A percentile compares a stretch with the other conserved stretches of the same genome.
These are phyloP conservation scores for Hyalella azteca DNA, from an alignment of 2,888 invertebrate species.

Conservation along the genomic window DNA sequence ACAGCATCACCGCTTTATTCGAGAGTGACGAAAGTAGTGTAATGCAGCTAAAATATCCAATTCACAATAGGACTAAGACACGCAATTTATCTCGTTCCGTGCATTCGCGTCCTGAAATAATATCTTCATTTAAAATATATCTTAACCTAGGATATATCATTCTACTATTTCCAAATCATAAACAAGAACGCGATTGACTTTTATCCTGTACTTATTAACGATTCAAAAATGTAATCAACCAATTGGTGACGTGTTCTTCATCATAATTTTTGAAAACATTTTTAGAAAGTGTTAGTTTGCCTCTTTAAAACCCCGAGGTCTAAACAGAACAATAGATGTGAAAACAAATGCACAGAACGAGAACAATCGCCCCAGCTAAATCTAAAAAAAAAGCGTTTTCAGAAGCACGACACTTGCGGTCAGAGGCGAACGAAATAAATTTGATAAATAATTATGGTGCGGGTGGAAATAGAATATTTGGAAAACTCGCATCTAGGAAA, in stretches of 20 bases:
- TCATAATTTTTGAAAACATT: neutral
- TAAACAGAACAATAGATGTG: too few relatives aligned
- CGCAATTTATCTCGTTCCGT: neutral
- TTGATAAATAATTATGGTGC: slow-evolving; percentile 14
- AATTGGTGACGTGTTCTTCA: neutral
- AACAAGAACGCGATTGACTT: neutral
- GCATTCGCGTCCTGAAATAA: neutral
- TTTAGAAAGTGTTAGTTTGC: too few relatives aligned
- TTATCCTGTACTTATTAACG: neutral
- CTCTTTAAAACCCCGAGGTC: too few relatives aligned
- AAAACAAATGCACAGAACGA: too few relatives aligned
- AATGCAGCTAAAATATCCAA: slow-evolving; percentile 36
- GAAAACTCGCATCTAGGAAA: slow-evolving; percentile 7
- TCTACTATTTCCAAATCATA: neutral
- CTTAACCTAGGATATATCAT: neutral
- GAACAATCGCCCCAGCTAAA: slow-evolving; percentile 12
- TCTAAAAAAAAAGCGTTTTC: slow-evolving; percentile 26
- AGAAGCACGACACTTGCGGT: slow-evolving; percentile 4
- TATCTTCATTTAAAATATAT: neutral
- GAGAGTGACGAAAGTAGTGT: slow-evolving; percentile 27
- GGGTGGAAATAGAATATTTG: neutral
- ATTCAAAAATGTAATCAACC: neutral
- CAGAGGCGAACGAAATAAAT: slow-evolving; percentile 9
- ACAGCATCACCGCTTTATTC: slow-evolving; percentile 35
- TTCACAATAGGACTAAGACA: slow-evolving; percentile 32